A percentile compares a stretch with the other conserved stretches of the same genome.
Conservation (phyloP, 2,797 vertebrate genomes). For the Geotrypetes seraphini region DNA sequence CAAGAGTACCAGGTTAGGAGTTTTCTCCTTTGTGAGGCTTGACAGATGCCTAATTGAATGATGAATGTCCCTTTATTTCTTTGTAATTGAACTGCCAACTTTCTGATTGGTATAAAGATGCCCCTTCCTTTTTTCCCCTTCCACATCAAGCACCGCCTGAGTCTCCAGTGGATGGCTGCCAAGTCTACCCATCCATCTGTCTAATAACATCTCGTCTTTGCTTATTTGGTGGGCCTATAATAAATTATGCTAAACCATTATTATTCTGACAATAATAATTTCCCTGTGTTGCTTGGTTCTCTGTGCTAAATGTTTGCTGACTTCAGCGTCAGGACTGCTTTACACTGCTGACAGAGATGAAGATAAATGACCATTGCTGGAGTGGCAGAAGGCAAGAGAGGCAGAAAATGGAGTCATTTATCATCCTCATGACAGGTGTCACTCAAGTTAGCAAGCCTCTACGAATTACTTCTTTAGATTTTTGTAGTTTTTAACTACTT, state of each 20-base stretch:
- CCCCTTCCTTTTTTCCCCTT: constrained; percentile 44
- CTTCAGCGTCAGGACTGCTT: constrained; percentile 98
- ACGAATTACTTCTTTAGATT: constrained; percentile 68
- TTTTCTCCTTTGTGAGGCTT: constrained; percentile 99
- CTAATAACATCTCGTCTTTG: constrained; percentile 99
- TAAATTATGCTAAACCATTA: constrained; percentile 99
- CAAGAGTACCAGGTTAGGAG: constrained; percentile 99
- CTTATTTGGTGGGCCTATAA: constrained; percentile 99
- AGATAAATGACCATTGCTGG: constrained; percentile 98
- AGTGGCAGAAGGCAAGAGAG: constrained; percentile 97
- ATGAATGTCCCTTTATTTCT: constrained; percentile 99
- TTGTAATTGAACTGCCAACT: constrained; percentile 99
- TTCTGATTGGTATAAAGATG: constrained; percentile 85
- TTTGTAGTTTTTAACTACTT: constrained; percentile 95
- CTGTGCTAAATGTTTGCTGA: constrained; percentile 99
- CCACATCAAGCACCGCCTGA: constrained; percentile 81
- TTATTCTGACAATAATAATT: constrained; percentile 99
- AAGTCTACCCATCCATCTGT: constrained; percentile 99
- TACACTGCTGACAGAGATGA: constrained; percentile 98
- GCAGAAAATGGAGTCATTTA: constrained; percentile 99
- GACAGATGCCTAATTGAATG: constrained; percentile 99
- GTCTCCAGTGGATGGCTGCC: constrained; percentile 95
- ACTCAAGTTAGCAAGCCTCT: constrained; percentile 91
- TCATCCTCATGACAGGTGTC: constrained; percentile 99
- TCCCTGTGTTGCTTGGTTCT: constrained; percentile 94